Evolutionary conservation across 2,888 invertebrate species (phyloP), one percentile per base, ranked within the genome.

Genomic region (Lochmaea capreae): DNA sequence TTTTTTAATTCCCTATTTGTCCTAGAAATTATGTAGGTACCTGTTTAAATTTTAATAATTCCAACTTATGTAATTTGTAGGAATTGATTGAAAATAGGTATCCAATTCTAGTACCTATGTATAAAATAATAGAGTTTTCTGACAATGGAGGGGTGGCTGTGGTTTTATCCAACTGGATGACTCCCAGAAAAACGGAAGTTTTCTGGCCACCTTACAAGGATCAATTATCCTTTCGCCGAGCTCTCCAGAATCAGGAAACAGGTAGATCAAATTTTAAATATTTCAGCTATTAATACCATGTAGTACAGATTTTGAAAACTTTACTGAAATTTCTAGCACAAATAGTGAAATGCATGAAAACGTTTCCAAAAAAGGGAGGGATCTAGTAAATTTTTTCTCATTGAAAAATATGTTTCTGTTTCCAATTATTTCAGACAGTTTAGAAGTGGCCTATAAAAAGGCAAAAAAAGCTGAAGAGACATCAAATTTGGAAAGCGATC

Each of bases 401-500:
- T 67, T 65, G 63, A 63, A 26, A 63, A 14, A 63, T 63, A 63
- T 39, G 9, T 65, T 67, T 58, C 33, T 16, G 33, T 58, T 58
- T 54, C 33, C 59, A 33, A 67, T 67, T 59, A 67, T 67, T 67
- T 42, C 22, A 58, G 67, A 67, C 67, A 59, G 59, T 67, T 59
- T 67, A 43, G 67, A 67, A 59, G 67, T 67, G 58, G 67, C 67
- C 42, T 67, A 67, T 67, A 59, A 67, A 67, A 67, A 67, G 67
- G 67, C 67, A 67, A 67, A 67, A 65, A 67, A 67, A 59, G 43
- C 46, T 14, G 67, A 67, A 59, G 43, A 67, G 67, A 67, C 67
- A 58, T 67, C 67, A 67, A 67, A 67, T 22, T 67, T 67, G 16
- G 67, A 67, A 43, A 67, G 42, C 18, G 58, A 67, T 67, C 16